A percentile compares a stretch with the other conserved stretches of the same genome.
phyloP scores from a whole-genome alignment of 2,888 invertebrate genomes.

The Argyra leucocephala region DNA sequence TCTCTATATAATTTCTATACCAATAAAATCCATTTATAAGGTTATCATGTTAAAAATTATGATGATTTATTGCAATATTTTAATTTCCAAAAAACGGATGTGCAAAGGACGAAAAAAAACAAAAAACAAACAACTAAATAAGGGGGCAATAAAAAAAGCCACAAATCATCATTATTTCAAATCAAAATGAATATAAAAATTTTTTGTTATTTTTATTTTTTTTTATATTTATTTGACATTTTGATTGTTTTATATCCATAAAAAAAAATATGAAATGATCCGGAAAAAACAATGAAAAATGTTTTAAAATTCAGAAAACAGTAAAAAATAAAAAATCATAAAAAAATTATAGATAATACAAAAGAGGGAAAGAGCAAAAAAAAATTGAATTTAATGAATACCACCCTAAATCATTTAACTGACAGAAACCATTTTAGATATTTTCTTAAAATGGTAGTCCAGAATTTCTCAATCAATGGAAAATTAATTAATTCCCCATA shows the following conservation, averaged over 20 bases:
- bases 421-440: no score
- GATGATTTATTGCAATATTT: constrained; percentile 1
- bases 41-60: neutral
- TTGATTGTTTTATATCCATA: constrained; percentile 2
- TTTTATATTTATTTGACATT: neutral
- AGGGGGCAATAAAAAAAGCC: neutral
- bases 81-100: neutral
- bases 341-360: no score
- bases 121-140: neutral
- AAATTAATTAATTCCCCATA: no score
- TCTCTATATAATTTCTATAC: neutral
- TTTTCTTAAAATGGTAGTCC: no score
- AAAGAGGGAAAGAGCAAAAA: no score
- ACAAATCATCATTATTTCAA: constrained; percentile 3
- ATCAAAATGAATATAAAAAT: neutral
- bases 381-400: no score
- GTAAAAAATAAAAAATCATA: no score
- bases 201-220: neutral
- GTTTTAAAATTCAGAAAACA: no score
- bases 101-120: neutral
- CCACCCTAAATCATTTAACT: no score
- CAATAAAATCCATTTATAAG: neutral
- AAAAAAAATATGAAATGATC: neutral
- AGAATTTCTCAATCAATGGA: no score
- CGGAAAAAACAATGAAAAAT: no score